A percentile compares a stretch with the other conserved stretches of the same genome.
These are phyloP conservation scores for Camelus bactrianus DNA, from an alignment of 2,113 vertebrate genomes.

Conservation along the genomic window DNA sequence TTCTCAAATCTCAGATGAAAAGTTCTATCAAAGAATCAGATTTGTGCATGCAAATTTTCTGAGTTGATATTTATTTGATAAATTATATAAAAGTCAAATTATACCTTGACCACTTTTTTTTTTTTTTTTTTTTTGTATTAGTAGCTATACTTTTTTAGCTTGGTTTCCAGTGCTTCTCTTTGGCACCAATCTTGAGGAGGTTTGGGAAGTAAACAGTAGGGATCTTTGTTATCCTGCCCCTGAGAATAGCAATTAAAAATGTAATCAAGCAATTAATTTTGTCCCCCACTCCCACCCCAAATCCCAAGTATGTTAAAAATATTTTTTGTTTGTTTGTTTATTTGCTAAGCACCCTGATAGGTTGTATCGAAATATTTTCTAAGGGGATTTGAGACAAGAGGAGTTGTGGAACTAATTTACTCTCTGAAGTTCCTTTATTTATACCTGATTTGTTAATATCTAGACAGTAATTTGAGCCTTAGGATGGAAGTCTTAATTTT, in stretches of 20 bases:
- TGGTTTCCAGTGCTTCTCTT: constrained; percentile 13
- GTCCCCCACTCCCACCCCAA: background rate
- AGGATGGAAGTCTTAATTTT: constrained; percentile 17
- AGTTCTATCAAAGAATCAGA: background rate
- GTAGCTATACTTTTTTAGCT: constrained; percentile 2
- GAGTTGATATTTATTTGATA: background rate
- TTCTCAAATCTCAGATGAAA: constrained; percentile 58
- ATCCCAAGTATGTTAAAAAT: background rate
- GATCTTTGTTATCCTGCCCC: background rate
- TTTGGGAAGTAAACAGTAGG: background rate
- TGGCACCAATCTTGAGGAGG: constrained; percentile 15
- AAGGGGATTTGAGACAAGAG: background rate
- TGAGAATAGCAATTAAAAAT: constrained; percentile 50
- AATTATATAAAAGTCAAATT: constrained; percentile 1
- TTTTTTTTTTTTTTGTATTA: background rate
- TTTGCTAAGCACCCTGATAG: background rate
- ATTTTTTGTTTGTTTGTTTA: background rate
- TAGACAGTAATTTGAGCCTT: background rate
- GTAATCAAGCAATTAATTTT: background rate
- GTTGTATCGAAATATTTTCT: background rate
- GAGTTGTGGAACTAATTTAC: background rate
- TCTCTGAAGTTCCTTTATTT: constrained; percentile 16
- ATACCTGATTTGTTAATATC: background rate
- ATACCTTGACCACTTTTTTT: background rate
- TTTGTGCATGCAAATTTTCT: background rate